Evolutionary conservation across 23 tunicate genomes (phyloP).

Genomic region (Diplosoma virens): DNA sequence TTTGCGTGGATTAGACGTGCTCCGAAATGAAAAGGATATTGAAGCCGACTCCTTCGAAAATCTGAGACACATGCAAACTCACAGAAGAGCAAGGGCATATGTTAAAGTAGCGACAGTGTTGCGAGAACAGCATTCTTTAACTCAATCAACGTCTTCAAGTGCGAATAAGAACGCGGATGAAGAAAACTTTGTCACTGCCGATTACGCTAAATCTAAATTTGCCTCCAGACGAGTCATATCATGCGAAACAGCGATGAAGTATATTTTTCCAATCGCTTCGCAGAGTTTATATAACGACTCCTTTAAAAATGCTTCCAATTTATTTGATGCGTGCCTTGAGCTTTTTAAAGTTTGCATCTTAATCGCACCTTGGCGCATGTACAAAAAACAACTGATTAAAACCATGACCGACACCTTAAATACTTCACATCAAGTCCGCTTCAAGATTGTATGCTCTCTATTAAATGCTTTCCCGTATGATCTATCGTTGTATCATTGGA

Average conservation of each 20-base stretch:
- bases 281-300: conserved; percentile 48
- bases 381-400: conserved; percentile 42
- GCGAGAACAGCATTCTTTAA: conserved; percentile 5
- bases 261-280: conserved; percentile 67
- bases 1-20: conserved; percentile 21
- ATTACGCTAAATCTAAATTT: too few species aligned
- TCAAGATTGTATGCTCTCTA: conserved; percentile 45
- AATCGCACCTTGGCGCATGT: conserved; percentile 65
- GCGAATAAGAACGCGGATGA: not conserved
- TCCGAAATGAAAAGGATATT: conserved; percentile 47
- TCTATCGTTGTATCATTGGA: conserved; percentile 4
- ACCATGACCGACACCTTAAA: conserved; percentile 21
- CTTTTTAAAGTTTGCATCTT: conserved; percentile 44
- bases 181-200: not conserved
- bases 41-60: conserved; percentile 77
- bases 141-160: not conserved
- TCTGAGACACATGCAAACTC: conserved; percentile 74
- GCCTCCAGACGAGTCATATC: not conserved
- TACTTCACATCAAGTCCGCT: too few species aligned
- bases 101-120: conserved; percentile 43
- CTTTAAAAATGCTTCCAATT: conserved; percentile 24
- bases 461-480: conserved; percentile 75
- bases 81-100: conserved; percentile 64
- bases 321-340: conserved; percentile 70
- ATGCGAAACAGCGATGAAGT: conserved; percentile 21